These are phyloP conservation scores for Merluccius polli DNA, from an alignment of 2,797 vertebrate species.

Conservation along the genomic window DNA sequence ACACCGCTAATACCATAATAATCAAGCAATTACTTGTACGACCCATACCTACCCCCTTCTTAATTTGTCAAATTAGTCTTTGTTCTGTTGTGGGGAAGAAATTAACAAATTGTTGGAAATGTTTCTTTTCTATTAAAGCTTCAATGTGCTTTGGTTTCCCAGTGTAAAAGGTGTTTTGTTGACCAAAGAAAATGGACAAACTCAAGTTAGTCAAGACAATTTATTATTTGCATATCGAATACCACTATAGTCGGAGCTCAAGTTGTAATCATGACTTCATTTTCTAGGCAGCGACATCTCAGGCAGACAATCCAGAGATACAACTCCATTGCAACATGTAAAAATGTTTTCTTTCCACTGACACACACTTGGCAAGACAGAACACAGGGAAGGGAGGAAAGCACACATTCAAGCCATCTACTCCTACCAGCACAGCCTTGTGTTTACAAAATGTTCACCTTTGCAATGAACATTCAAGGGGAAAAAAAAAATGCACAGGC, in stretches of 20 bases:
- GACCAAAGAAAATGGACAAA: slow-evolving; percentile 24
- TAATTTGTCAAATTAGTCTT: neutral
- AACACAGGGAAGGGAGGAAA: slow-evolving; percentile 43
- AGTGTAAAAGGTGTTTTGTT: neutral
- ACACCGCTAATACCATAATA: neutral
- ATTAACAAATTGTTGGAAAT: neutral
- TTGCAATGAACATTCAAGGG: slow-evolving; percentile 67
- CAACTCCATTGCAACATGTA: slow-evolving; percentile 54
- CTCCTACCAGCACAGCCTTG: slow-evolving; percentile 64
- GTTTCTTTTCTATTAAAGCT: neutral
- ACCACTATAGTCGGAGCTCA: slow-evolving; percentile 66
- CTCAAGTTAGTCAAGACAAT: slow-evolving; percentile 64
- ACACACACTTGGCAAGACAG: slow-evolving; percentile 54
- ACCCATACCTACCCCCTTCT: neutral
- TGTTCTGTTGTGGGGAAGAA: neutral
- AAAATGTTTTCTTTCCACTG: slow-evolving; percentile 50
- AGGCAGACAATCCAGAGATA: slow-evolving; percentile 53
- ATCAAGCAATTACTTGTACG: neutral
- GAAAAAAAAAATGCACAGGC: slow-evolving; percentile 64
- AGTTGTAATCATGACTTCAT: slow-evolving; percentile 69
- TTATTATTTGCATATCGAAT: slow-evolving; percentile 82
- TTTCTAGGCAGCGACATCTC: slow-evolving; percentile 69
- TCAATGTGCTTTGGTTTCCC: neutral
- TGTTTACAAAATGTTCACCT: slow-evolving; percentile 53
- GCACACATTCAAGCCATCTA: slow-evolving; percentile 68